These are phyloP conservation scores for Cotesia typhae DNA, from an alignment of 1,140 invertebrate genomes.

Conservation along the genomic window DNA sequence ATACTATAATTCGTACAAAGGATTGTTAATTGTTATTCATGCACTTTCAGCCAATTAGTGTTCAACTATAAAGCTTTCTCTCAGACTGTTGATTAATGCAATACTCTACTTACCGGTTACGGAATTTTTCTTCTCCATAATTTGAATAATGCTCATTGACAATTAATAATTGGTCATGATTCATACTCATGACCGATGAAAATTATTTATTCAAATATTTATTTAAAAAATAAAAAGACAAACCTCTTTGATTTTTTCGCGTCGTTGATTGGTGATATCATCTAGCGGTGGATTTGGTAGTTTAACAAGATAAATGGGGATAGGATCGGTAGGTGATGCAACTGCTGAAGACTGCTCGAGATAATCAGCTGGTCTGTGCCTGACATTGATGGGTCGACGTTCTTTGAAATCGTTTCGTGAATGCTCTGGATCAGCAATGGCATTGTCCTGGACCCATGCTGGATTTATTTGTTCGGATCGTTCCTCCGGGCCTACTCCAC, in stretches of 20 bases:
- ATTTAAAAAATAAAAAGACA: conserved; percentile 40
- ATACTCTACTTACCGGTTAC: neutral
- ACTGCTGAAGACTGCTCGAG: conserved; percentile 52
- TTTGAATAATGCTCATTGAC: too few species aligned
- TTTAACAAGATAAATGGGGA: conserved; percentile 66
- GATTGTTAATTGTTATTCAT: too few species aligned
- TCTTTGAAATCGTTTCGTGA: conserved; percentile 52
- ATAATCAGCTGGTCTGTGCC: conserved; percentile 49
- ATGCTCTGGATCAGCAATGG: conserved; percentile 49
- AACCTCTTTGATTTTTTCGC: conserved; percentile 83
- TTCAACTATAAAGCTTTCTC: too few species aligned
- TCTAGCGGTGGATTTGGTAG: conserved; percentile 70
- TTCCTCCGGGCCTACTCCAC: conserved; percentile 55
- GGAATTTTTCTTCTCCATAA: too few species aligned
- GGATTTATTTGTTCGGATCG: conserved; percentile 54
- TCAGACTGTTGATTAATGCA: neutral
- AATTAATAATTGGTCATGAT: too few species aligned
- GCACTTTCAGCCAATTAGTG: too few species aligned
- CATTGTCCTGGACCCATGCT: conserved; percentile 57
- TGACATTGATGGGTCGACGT: conserved; percentile 54
- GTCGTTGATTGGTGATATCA: conserved; percentile 68
- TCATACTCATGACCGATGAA: neutral
- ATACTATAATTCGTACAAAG: too few species aligned
- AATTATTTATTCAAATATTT: too few species aligned
- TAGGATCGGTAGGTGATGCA: conserved; percentile 62